phyloP scores from a whole-genome alignment of 1,140 invertebrate genomes.

The Cyphomyrmex costatus region DNA sequence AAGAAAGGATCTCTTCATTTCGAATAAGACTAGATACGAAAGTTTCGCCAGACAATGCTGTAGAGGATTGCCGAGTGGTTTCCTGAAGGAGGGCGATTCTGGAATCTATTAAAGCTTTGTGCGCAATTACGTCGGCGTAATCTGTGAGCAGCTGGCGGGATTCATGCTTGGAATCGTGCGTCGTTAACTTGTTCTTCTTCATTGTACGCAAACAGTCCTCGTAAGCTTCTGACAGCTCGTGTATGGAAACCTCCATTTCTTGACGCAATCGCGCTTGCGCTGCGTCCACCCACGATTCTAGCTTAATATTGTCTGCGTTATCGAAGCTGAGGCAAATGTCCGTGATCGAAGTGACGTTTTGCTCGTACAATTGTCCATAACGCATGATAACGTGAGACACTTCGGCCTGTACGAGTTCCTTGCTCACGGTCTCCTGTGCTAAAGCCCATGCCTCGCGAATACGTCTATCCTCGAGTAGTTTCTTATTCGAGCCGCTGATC shows the following conservation, averaged over 20 bases:
- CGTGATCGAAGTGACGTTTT: constrained; percentile 84
- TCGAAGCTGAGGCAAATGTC: constrained; percentile 88
- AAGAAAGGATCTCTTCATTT: constrained; percentile 79
- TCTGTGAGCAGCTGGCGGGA: constrained; percentile 88
- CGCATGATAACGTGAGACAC: constrained; percentile 90
- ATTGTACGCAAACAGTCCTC: constrained; percentile 87
- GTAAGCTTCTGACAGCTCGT: constrained; percentile 89
- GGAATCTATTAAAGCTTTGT: constrained; percentile 92
- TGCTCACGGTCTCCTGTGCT: constrained; percentile 90
- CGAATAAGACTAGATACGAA: constrained; percentile 83
- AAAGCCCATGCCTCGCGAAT: constrained; percentile 90
- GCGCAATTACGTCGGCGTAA: constrained; percentile 92
- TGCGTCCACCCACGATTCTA: constrained; percentile 90
- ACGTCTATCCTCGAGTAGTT: constrained; percentile 84
- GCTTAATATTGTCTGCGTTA: constrained; percentile 88
- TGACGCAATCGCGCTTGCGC: constrained; percentile 90
- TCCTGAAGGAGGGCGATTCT: constrained; percentile 88
- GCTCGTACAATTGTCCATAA: constrained; percentile 90
- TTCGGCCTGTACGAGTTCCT: constrained; percentile 91
- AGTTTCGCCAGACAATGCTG: constrained; percentile 70
- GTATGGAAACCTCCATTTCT: constrained; percentile 90
- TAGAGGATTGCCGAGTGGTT: constrained; percentile 62
- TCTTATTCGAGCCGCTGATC: constrained; percentile 81
- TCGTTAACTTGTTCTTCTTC: constrained; percentile 84
- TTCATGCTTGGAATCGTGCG: constrained; percentile 83